Conservation (phyloP, 2,113 vertebrate species). For the Nymphicus hollandicus region DNA sequence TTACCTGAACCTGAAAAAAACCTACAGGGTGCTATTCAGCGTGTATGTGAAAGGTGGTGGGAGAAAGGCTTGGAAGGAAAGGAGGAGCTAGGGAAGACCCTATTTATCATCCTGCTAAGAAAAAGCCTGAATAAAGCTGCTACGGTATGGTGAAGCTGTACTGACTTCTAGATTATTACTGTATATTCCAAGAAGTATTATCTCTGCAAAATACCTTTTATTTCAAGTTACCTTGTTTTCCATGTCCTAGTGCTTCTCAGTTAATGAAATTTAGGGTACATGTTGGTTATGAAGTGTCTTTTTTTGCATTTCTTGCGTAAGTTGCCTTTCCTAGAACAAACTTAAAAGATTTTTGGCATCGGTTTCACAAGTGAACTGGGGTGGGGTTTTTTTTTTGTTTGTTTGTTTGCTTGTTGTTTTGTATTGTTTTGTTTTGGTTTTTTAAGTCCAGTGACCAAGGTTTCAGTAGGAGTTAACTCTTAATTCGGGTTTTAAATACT, state of each 20-base stretch:
- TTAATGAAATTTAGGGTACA: not conserved
- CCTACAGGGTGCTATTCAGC: slow-evolving; percentile 73
- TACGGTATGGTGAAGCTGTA: slow-evolving; percentile 57
- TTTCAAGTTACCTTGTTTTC: not conserved
- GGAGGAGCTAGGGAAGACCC: slow-evolving; percentile 84
- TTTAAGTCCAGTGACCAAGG: not conserved
- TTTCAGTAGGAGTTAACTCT: not conserved
- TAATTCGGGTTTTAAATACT: not conserved
- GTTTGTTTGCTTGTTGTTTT: not conserved
- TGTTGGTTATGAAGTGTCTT: not conserved
- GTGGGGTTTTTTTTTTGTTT: not conserved
- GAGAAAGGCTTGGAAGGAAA: slow-evolving; percentile 84
- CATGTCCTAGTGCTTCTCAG: not conserved
- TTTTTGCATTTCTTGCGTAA: not conserved
- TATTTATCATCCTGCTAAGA: slow-evolving; percentile 79
- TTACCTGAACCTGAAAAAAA: slow-evolving; percentile 75
- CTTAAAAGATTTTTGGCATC: not conserved
- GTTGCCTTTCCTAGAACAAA: not conserved
- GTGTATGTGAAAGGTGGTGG: slow-evolving; percentile 88
- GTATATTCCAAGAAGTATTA: not conserved
- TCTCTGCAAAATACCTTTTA: not conserved
- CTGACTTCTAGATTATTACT: not conserved
- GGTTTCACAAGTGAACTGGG: not conserved
- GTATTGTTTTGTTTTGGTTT: not conserved
- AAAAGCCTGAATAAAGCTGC: slow-evolving; percentile 79